Conservation (phyloP, 2,888 invertebrate genomes). For the Caenorhabditis virilis region DNA sequence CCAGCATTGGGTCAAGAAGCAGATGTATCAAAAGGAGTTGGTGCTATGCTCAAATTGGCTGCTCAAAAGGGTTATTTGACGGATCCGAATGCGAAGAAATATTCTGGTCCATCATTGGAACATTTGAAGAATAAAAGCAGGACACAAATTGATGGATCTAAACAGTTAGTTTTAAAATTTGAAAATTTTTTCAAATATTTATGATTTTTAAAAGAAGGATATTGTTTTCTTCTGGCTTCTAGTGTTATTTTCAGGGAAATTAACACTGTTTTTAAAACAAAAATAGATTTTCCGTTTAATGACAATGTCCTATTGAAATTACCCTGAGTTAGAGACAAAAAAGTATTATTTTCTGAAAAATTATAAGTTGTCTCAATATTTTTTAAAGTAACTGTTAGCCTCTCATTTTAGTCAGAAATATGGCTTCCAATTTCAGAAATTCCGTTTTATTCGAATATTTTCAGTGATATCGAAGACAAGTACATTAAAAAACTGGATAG, state of each 20-base stretch:
- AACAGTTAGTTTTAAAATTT: slow-evolving; percentile 48
- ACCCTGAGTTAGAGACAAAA: no score
- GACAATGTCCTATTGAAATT: no score
- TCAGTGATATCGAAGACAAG: slow-evolving; percentile 68
- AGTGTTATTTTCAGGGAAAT: no score
- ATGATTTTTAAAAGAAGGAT: neutral
- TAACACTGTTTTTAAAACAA: no score
- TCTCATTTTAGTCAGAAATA: no score
- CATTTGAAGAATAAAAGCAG: slow-evolving; percentile 59
- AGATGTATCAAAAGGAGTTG: slow-evolving; percentile 70
- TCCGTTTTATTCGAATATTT: slow-evolving; percentile 17
- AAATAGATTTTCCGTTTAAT: no score
- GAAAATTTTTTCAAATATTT: neutral
- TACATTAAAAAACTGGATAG: slow-evolving; percentile 68
- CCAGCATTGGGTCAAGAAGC: slow-evolving; percentile 64
- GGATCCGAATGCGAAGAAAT: slow-evolving; percentile 45
- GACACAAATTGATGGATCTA: slow-evolving; percentile 54
- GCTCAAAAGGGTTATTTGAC: slow-evolving; percentile 56
- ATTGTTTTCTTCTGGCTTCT: no score
- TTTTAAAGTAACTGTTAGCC: no score
- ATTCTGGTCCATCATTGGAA: slow-evolving; percentile 49
- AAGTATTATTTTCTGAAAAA: no score
- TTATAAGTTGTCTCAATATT: no score
- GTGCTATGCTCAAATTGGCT: slow-evolving; percentile 64
- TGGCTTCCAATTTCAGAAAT: no score